phyloP scores from a whole-genome alignment of 2,797 vertebrate genomes.

The Diceros bicornis region DNA sequence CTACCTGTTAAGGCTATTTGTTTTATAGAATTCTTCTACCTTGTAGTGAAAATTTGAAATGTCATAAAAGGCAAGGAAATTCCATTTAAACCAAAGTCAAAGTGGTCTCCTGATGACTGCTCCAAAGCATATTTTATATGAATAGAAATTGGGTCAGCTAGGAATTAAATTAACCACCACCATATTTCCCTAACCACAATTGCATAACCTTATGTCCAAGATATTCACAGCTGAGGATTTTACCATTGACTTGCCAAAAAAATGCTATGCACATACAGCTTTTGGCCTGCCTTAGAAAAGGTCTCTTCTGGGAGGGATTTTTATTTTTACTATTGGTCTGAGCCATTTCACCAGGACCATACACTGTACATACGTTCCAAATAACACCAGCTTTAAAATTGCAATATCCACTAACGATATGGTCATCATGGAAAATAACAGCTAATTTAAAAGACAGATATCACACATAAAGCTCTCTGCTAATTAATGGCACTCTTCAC shows the following conservation, averaged over 20 bases:
- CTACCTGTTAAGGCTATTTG: constrained; percentile 2
- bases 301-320: neutral
- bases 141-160: constrained; percentile 69
- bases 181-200: constrained; percentile 71
- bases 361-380: neutral
- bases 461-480: constrained; percentile 34
- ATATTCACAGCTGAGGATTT: constrained; percentile 61
- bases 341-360: constrained; percentile 44
- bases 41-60: constrained; percentile 62
- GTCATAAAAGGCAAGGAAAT: constrained; percentile 66
- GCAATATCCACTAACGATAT: neutral
- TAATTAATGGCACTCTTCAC: neutral
- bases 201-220: constrained; percentile 62
- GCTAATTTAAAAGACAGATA: constrained; percentile 21
- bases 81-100: constrained; percentile 61
- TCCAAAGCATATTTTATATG: constrained; percentile 69
- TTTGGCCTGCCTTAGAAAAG: constrained; percentile 20
- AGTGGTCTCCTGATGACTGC: constrained; percentile 62
- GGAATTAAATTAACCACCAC: constrained; percentile 71
- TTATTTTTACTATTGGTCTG: constrained; percentile 38
- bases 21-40: constrained; percentile 61
- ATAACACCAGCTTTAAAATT: constrained; percentile 1
- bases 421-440: neutral
- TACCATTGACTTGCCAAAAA: constrained; percentile 28
- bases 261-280: neutral